A percentile compares a stretch with the other conserved stretches of the same genome.
Conservation (phyloP, 2,888 invertebrate genomes). For the Spodoptera picta region DNA sequence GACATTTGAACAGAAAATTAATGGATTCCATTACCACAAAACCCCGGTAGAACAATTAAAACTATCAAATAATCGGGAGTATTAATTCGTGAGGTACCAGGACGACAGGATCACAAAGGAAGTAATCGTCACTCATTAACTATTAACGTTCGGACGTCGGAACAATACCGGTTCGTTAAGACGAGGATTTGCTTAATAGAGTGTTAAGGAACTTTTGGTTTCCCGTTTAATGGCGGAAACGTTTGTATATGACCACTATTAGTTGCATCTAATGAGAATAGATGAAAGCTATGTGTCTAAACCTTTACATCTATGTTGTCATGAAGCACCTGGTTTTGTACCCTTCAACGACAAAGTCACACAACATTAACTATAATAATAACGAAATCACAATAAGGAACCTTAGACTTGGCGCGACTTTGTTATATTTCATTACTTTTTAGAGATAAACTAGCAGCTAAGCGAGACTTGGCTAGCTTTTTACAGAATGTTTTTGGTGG, state of each 20-base stretch:
- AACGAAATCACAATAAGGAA: too few species aligned
- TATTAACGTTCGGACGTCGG: slow-evolving; percentile 22
- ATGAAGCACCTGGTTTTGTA: too few species aligned
- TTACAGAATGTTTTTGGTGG: too few species aligned
- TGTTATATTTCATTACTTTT: too few species aligned
- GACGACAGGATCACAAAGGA: slow-evolving; percentile 56
- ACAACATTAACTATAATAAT: too few species aligned
- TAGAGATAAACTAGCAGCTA: too few species aligned
- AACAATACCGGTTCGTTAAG: slow-evolving; percentile 56
- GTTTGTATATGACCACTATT: slow-evolving; percentile 48
- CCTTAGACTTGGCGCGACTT: too few species aligned
- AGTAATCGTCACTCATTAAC: slow-evolving; percentile 66
- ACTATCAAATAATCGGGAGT: slow-evolving; percentile 56
- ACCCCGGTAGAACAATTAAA: slow-evolving; percentile 56
- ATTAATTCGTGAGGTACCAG: slow-evolving; percentile 64
- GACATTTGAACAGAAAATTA: slow-evolving; percentile 27
- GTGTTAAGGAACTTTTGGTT: slow-evolving; percentile 46
- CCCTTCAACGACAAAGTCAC: too few species aligned
- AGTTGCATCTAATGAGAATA: slow-evolving; percentile 7
- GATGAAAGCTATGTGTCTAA: too few species aligned
- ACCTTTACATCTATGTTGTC: too few species aligned
- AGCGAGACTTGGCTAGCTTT: too few species aligned
- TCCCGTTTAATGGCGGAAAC: slow-evolving; percentile 51
- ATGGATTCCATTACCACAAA: slow-evolving; percentile 47
- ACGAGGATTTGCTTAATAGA: slow-evolving; percentile 51